Evolutionary conservation across 2,888 invertebrate species (phyloP).

Genomic region (Apomyelois bistriatella): DNA sequence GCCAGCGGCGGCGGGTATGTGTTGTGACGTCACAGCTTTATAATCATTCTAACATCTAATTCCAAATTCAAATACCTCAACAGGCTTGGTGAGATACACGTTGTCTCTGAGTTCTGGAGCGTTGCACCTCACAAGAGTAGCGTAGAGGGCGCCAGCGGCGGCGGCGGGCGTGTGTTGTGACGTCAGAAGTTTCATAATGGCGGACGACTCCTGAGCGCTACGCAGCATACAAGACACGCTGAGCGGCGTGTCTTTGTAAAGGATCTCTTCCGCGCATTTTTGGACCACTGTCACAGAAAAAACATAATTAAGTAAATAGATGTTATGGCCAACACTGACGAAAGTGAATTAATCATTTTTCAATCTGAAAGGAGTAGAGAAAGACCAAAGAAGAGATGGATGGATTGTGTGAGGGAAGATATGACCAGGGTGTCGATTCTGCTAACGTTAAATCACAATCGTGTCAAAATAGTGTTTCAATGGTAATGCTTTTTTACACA

Average conservation of each 20-base stretch:
- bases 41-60: too few species aligned
- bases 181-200: slow-evolving; percentile 18
- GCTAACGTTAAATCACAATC: too few species aligned
- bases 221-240: slow-evolving; percentile 54
- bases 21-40: too few species aligned
- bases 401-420: too few species aligned
- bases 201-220: slow-evolving; percentile 18
- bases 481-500: too few species aligned
- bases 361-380: too few species aligned
- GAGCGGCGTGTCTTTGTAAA: slow-evolving; percentile 54
- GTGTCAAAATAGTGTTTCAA: too few species aligned
- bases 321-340: too few species aligned
- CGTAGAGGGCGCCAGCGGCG: slow-evolving; percentile 50
- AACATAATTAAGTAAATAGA: too few species aligned
- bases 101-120: slow-evolving; percentile 42
- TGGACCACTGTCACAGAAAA: slow-evolving; percentile 43
- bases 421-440: too few species aligned
- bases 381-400: too few species aligned
- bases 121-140: slow-evolving; percentile 47
- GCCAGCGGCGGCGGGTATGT: neutral
- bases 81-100: slow-evolving; percentile 51
- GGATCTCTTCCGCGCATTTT: slow-evolving; percentile 52
- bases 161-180: slow-evolving; percentile 32
- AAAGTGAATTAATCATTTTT: too few species aligned
- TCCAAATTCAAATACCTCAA: slow-evolving; percentile 27